phyloP scores from a whole-genome alignment of 2,797 vertebrate species.

The Tachyglossus aculeatus region DNA sequence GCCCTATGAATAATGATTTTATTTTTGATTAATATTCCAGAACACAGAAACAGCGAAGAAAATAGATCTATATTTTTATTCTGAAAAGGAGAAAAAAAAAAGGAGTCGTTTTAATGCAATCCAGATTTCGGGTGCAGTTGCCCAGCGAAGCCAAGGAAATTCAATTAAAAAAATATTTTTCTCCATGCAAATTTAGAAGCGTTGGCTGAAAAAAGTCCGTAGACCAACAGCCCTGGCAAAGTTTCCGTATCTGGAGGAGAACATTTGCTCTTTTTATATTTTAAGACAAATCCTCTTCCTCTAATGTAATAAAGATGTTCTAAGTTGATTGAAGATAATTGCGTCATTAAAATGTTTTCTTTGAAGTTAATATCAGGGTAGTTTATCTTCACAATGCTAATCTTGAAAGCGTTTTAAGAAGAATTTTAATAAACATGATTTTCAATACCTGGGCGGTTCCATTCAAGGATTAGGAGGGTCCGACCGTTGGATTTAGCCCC shows the following conservation, averaged over 20 bases:
- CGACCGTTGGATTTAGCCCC: too few species aligned
- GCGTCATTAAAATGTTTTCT: slow-evolving; percentile 2
- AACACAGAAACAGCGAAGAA: neutral
- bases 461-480: too few species aligned
- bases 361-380: neutral
- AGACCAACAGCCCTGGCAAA: neutral
- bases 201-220: neutral
- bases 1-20: neutral
- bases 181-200: neutral
- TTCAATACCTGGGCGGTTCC: too few species aligned
- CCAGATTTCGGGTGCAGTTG: neutral
- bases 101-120: neutral
- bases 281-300: neutral
- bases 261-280: neutral
- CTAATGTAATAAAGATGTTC: slow-evolving; percentile 14
- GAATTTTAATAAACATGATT: slow-evolving; percentile 6
- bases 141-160: slow-evolving; percentile 1
- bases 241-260: neutral
- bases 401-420: neutral
- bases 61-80: neutral
- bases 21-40: neutral
- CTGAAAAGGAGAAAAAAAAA: neutral
- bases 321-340: neutral
- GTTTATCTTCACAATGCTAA: neutral
- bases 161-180: neutral